Evolutionary conservation across 2,113 vertebrate species (phyloP), one percentile per base, ranked within the genome.

Genomic region (Chamaetylas fuelleborni): DNA sequence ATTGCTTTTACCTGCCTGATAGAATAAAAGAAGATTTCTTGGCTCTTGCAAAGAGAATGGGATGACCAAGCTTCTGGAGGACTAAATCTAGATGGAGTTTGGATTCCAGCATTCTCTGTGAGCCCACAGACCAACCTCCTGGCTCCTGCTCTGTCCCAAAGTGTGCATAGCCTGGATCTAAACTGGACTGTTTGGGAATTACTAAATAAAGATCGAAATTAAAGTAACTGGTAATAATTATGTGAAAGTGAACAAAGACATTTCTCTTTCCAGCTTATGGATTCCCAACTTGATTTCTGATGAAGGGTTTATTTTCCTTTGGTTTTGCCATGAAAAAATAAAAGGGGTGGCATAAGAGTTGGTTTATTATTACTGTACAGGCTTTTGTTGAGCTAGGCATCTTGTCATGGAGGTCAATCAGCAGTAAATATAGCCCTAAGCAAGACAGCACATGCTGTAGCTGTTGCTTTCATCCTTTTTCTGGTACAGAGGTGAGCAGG

Each of bases 311-410:
- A 14, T 82, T 88, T 92, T 89, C 28, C 29, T 92, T 89, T 83
- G 16, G 2, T 88, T 86, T 91, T 89, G 18, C 31, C 14, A 8
- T 76, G 65, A 82, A 64, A 72, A 64, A 33, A 48, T 24, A 31
- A 13, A 31, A 7, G 2, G 1, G 4, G 1, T 1, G 29, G 2
- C 16, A 1, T 51, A n/a, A 67, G 13, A 24, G 12, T 36, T 84
- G 51, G 38, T 80, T 25, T 60, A 12, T 86, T 93, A 70, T 92
- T 70, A 42, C 69, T 94, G 48, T 51, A 60, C 56, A 65, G 43
- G 28, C n/a, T 95, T 91, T 64, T 92, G 81, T 87, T 96, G 82
- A 88, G 76, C 71, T 83, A 73, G 48, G 81, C 69, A 93, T 42
- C 60, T 76, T 95, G 64, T 86, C 72, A 19, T 31, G 18, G 48